Percentiles rank a stretch among this genome's conserved stretches.
These are phyloP conservation scores for Mamestra configurata DNA, from an alignment of 1,140 invertebrate genomes.

Conservation along the genomic window DNA sequence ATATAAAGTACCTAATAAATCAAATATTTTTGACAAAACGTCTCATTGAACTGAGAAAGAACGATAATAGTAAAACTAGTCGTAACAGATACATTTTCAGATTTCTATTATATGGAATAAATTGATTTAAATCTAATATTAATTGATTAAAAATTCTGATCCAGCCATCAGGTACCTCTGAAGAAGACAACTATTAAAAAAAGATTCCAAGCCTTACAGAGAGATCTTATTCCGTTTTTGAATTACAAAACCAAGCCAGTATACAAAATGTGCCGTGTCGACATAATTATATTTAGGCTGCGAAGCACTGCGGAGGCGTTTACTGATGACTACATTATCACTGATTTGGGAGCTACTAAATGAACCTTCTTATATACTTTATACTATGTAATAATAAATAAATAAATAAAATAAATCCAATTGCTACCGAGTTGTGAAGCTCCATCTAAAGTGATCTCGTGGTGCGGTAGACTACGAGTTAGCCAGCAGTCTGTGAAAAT, in stretches of 20 bases:
- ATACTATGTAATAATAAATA: too few species aligned
- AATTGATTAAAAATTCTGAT: not conserved
- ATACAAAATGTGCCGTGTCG: conserved; percentile 80
- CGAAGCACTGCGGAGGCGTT: conserved; percentile 4
- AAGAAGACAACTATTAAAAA: not conserved
- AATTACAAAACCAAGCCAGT: conserved; percentile 46
- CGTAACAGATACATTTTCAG: not conserved
- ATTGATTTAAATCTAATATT: conserved; percentile 6
- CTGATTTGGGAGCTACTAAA: not conserved
- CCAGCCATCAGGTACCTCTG: not conserved
- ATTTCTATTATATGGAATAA: not conserved
- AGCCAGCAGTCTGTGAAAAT: too few species aligned
- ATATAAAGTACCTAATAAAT: too few species aligned
- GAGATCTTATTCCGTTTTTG: conserved; percentile 27
- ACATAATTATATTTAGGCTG: conserved; percentile 56
- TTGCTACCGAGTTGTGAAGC: too few species aligned
- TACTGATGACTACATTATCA: not conserved
- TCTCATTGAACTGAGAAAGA: not conserved
- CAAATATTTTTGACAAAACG: too few species aligned
- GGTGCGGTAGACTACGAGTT: too few species aligned
- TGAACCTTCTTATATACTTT: not conserved
- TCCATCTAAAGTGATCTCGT: not conserved
- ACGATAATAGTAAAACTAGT: not conserved
- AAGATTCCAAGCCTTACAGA: not conserved
- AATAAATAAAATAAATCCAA: too few species aligned